phyloP scores from a whole-genome alignment of 2,888 invertebrate genomes.

The Monochamus alternatus region DNA sequence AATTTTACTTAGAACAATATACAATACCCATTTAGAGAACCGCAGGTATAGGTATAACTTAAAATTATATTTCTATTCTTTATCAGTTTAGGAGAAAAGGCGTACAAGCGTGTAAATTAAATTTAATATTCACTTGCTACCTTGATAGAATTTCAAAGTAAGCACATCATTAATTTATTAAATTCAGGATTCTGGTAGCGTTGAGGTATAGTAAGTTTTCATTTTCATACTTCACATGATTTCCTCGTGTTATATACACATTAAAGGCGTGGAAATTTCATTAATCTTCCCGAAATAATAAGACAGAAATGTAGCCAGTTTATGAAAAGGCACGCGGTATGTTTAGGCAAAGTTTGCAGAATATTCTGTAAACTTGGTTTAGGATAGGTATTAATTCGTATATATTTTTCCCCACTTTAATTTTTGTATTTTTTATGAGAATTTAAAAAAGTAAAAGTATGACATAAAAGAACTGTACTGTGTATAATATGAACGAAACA shows the following conservation, averaged over 20 bases:
- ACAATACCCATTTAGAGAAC: too few species aligned
- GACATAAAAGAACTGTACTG: too few species aligned
- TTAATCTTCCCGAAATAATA: constrained; percentile 2
- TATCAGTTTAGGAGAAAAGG: too few species aligned
- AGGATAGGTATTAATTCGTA: too few species aligned
- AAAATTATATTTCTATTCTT: too few species aligned
- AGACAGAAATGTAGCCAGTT: neutral
- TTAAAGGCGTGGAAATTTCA: neutral
- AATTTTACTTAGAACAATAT: too few species aligned
- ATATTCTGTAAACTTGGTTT: too few species aligned
- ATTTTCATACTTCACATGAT: constrained; percentile 11
- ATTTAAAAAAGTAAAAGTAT: too few species aligned
- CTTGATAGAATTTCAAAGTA: neutral
- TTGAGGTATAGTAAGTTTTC: constrained; percentile 2
- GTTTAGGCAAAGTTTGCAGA: neutral
- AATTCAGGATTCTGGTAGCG: constrained; percentile 4
- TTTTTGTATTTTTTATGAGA: too few species aligned
- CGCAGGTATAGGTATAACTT: too few species aligned
- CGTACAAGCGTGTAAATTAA: neutral
- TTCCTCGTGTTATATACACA: neutral
- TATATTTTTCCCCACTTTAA: too few species aligned
- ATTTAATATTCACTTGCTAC: neutral
- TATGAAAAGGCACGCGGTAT: neutral
- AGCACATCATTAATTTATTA: neutral
- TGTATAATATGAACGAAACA: too few species aligned